These are phyloP conservation scores for Drosophila ustulata DNA, from an alignment of 2,888 invertebrate species.

Conservation along the genomic window DNA sequence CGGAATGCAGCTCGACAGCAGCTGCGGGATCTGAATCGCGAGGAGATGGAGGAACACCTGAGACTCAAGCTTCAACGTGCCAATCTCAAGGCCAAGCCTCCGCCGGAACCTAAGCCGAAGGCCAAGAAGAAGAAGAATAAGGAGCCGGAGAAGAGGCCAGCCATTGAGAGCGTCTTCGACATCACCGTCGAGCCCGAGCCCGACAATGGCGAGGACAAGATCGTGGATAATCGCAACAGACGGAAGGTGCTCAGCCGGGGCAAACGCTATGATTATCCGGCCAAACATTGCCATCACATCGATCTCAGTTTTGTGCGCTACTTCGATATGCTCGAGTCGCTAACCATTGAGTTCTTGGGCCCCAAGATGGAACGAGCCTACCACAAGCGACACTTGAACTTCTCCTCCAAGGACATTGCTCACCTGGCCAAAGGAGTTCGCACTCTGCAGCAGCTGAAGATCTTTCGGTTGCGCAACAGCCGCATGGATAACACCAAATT, in stretches of 20 bases:
- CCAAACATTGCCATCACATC: constrained; percentile 80
- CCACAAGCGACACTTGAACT: constrained; percentile 72
- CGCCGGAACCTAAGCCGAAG: constrained; percentile 5
- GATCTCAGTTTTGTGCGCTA: constrained; percentile 74
- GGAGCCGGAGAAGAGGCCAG: constrained; percentile 11
- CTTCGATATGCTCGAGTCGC: constrained; percentile 62
- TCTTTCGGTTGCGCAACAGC: constrained; percentile 79
- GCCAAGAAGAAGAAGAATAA: constrained; percentile 33
- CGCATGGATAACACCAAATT: constrained; percentile 76
- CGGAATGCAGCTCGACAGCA: constrained; percentile 58
- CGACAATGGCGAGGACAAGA: constrained; percentile 53
- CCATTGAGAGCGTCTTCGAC: constrained; percentile 48
- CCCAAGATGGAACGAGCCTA: constrained; percentile 68
- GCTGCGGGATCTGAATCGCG: constrained; percentile 43
- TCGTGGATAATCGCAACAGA: constrained; percentile 67
- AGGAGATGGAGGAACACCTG: constrained; percentile 31
- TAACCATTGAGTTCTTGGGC: constrained; percentile 78
- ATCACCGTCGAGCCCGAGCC: constrained; percentile 64
- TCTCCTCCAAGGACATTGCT: constrained; percentile 77
- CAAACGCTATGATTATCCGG: constrained; percentile 65
- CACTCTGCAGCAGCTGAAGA: constrained; percentile 55
- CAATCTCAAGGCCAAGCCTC: not conserved
- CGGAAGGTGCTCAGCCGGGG: constrained; percentile 36
- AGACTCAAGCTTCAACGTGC: constrained; percentile 28
- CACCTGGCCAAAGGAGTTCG: constrained; percentile 69